Evolutionary conservation across 2,113 vertebrate genomes (phyloP).

Genomic region (Ageneiosus marmoratus): DNA sequence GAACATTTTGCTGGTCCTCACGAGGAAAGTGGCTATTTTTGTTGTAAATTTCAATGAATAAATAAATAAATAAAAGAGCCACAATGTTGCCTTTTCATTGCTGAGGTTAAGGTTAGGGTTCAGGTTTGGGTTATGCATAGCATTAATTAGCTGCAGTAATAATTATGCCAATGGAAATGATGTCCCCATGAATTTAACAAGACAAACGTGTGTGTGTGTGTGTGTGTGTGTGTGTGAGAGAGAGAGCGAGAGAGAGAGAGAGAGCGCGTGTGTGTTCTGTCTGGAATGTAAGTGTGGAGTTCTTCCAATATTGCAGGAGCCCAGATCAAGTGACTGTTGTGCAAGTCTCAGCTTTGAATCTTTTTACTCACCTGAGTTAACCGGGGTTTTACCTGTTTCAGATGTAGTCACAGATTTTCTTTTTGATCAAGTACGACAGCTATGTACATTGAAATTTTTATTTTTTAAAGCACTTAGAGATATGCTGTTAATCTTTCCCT

Average conservation of each 20-base stretch:
- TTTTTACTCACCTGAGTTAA: slow-evolving; percentile 8
- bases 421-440: neutral
- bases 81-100: too few species aligned
- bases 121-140: too few species aligned
- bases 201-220: neutral
- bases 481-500: neutral
- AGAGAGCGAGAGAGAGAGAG: slow-evolving; percentile 14
- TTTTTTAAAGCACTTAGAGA: neutral
- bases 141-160: too few species aligned
- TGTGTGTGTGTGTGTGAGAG: slow-evolving; percentile 26
- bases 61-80: too few species aligned
- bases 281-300: slow-evolving; percentile 39
- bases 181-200: too few species aligned
- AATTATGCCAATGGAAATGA: too few species aligned
- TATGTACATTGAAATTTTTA: neutral
- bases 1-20: too few species aligned
- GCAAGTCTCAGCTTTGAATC: neutral
- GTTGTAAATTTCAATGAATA: too few species aligned
- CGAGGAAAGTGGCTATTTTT: too few species aligned
- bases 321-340: slow-evolving; percentile 15
- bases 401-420: slow-evolving; percentile 1
- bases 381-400: neutral
- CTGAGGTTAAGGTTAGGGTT: too few species aligned
- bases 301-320: slow-evolving; percentile 6
- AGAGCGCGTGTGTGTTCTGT: slow-evolving; percentile 1